phyloP scores from a whole-genome alignment of 2,113 vertebrate species.

The Muscicapa adusta region DNA sequence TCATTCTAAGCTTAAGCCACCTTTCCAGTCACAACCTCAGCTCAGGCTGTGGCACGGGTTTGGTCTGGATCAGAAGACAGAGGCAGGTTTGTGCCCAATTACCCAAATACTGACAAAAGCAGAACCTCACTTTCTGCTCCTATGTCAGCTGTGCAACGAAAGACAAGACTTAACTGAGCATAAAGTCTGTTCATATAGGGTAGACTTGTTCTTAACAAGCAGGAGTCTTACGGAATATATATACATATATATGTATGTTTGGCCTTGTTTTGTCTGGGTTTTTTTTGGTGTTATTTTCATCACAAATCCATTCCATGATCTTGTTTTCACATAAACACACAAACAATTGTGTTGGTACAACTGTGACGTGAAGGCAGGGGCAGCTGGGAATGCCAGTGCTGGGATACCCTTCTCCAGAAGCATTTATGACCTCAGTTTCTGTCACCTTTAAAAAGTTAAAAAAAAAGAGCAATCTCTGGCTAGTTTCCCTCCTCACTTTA shows the following conservation, averaged over 20 bases:
- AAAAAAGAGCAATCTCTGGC: not conserved
- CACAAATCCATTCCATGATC: not conserved
- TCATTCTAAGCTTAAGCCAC: not conserved
- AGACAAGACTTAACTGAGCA: not conserved
- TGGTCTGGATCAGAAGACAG: rapidly evolving
- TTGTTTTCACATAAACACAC: not conserved
- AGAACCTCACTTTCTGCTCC: not conserved
- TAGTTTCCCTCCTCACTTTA: not conserved
- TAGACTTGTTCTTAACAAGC: not conserved
- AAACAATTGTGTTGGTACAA: not conserved
- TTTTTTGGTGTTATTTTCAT: not conserved
- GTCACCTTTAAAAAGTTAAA: not conserved
- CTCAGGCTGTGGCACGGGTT: rapidly evolving
- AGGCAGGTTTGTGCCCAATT: not conserved
- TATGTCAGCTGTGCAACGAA: not conserved
- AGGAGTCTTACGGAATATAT: not conserved
- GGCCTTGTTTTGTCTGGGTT: not conserved
- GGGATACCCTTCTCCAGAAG: not conserved
- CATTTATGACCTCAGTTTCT: not conserved
- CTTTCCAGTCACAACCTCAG: not conserved
- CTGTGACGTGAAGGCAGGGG: not conserved
- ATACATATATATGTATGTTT: not conserved
- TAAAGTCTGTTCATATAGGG: not conserved
- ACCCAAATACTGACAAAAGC: not conserved
- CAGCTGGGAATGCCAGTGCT: not conserved